Evolutionary conservation across 2,888 invertebrate species (phyloP).

Genomic region (Apamea crenata): DNA sequence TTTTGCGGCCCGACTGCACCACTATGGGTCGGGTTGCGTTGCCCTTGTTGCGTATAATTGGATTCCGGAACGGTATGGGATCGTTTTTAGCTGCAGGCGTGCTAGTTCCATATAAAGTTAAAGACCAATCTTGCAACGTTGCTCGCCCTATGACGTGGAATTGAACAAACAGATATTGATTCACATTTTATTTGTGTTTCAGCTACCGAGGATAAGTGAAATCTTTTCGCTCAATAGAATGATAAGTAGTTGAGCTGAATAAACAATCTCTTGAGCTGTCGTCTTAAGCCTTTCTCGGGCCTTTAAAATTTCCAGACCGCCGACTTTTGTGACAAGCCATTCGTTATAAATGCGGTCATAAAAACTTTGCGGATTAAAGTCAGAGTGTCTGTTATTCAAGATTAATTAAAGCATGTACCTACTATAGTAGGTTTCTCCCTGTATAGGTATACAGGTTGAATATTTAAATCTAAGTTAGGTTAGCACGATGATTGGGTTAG

Average conservation of each 20-base stretch:
- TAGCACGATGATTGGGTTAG: slow-evolving; percentile 12
- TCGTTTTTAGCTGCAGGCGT: slow-evolving; percentile 91
- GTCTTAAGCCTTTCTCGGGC: slow-evolving; percentile 51
- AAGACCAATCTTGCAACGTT: slow-evolving; percentile 97
- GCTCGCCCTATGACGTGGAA: slow-evolving; percentile 93
- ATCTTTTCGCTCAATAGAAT: slow-evolving; percentile 51
- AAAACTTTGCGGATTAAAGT: slow-evolving; percentile 62
- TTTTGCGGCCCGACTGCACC: slow-evolving; percentile 85
- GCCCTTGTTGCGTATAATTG: slow-evolving; percentile 83
- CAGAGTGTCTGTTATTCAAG: slow-evolving; percentile 51
- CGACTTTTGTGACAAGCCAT: slow-evolving; percentile 64
- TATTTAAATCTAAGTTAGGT: slow-evolving; percentile 26
- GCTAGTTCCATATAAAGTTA: slow-evolving; percentile 97
- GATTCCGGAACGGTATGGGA: slow-evolving; percentile 89
- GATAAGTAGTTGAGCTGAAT: slow-evolving; percentile 51
- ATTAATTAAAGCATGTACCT: slow-evolving; percentile 34
- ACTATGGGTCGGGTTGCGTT: slow-evolving; percentile 86
- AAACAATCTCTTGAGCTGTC: slow-evolving; percentile 59
- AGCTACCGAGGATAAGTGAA: slow-evolving; percentile 38
- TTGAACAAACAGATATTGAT: slow-evolving; percentile 66
- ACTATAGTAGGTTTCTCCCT: not conserved
- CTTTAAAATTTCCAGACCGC: slow-evolving; percentile 54
- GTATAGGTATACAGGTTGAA: not conserved
- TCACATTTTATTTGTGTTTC: slow-evolving; percentile 48
- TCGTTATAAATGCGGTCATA: slow-evolving; percentile 60